Percentiles rank a stretch among this genome's conserved stretches.
Conservation (phyloP, 2,797 vertebrate species). For the Pangasius djambal region DNA sequence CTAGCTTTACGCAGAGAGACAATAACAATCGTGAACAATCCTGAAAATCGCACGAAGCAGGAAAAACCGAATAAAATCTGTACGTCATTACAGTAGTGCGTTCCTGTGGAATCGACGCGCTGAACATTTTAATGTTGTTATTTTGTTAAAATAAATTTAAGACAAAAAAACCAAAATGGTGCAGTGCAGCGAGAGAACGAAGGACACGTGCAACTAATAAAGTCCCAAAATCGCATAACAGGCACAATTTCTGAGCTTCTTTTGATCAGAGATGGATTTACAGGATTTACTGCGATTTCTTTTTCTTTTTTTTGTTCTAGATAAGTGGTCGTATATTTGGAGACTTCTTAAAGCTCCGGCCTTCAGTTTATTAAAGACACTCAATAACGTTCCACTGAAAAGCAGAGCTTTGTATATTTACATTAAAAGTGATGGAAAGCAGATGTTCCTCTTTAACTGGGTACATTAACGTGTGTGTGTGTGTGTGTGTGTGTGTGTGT, state of each 20-base stretch:
- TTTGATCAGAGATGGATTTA: background rate
- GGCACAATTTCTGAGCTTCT: background rate
- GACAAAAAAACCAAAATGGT: no score
- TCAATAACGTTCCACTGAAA: constrained; percentile 51
- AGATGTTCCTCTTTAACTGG: constrained; percentile 36
- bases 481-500: constrained; percentile 17
- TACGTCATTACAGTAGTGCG: no score
- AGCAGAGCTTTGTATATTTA: constrained; percentile 54
- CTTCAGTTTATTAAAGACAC: constrained; percentile 44
- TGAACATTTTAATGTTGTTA: no score
- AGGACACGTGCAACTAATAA: background rate
- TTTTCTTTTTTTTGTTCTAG: background rate
- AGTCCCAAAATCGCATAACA: background rate
- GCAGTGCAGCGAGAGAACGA: background rate
- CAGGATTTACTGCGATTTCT: background rate
- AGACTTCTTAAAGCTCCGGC: background rate
- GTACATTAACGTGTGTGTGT: constrained; percentile 14
- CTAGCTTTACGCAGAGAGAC: background rate
- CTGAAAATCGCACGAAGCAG: background rate
- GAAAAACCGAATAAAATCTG: no score
- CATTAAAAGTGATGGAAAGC: constrained; percentile 52
- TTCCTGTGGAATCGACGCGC: no score
- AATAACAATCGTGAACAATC: background rate
- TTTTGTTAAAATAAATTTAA: no score
- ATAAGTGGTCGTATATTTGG: background rate